These are phyloP conservation scores for Myiagra hebetior DNA, from an alignment of 2,113 vertebrate species.

Conservation along the genomic window DNA sequence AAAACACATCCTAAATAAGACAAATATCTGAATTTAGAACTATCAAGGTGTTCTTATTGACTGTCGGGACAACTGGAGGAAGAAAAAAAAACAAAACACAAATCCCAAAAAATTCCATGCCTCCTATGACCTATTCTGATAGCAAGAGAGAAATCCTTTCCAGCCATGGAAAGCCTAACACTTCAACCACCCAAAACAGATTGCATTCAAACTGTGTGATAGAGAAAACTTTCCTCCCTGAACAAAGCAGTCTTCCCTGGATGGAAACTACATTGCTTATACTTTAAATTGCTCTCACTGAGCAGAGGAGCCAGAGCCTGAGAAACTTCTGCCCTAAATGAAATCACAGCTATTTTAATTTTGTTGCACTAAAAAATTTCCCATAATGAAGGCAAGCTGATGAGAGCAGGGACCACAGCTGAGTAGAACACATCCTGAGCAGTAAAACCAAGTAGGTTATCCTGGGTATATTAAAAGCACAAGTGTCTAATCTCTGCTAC, in stretches of 20 bases:
- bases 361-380: not conserved
- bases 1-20: not conserved
- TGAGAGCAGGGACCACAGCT: not conserved
- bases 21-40: not conserved
- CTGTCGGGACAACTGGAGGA: not conserved
- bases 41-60: not conserved
- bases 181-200: not conserved
- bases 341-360: not conserved
- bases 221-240: not conserved
- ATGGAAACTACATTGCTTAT: not conserved
- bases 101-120: not conserved
- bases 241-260: not conserved
- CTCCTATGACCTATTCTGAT: not conserved
- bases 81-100: not conserved
- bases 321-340: not conserved
- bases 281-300: not conserved
- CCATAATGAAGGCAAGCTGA: not conserved
- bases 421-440: not conserved
- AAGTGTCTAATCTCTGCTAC: not conserved
- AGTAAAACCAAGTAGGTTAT: not conserved
- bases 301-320: rapidly evolving
- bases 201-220: not conserved
- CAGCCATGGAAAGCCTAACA: not conserved
- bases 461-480: not conserved
- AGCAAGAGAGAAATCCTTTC: not conserved